Evolutionary conservation across 2,888 invertebrate species (phyloP), one percentile per base, ranked within the genome.

Genomic region (Caenorhabditis sp.): DNA sequence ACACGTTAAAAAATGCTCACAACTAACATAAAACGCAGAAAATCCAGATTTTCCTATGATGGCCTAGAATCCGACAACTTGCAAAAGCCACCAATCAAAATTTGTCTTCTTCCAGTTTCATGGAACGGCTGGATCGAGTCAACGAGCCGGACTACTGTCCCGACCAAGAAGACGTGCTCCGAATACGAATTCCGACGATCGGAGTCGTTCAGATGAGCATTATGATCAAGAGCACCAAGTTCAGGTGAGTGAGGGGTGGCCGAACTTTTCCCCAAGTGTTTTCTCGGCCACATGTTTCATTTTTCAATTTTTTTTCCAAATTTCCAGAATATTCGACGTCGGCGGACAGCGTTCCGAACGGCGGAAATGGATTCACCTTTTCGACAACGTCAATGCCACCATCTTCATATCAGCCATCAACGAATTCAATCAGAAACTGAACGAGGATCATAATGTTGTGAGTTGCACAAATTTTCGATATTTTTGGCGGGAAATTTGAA

Each of bases 331-430:
- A 22, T 84, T 78, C 67, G 87, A 87, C 60, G 87, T 87, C 13
- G 87, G 87, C 9, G 87, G 87, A 0, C 87, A 87, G 62, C 76
- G 87, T 18, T 85, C 85, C 0, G 87, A 87, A 37, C 74, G 87
- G 13, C 70, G 85, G 9, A 87, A 87, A 67, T 87, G 87, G 87
- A 87, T 87, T 22, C 87, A 87, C 67, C 32, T 83, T 1, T 87
- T 87, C 35, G 87, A 87, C 37, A 83, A 87, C 56, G 87, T 87
- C n/a, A 80, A 86, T 53, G 85, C 85, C 0, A 77, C 84, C 8
- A 86, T 87, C 9, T 87, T 80, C 61, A 86, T 87, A 18, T 72
- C 77, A 13, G 87, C 87, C 8, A 82, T 87, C 55, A 86, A 70
- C 44, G 87, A 87, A 61, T 87, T 67, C 62, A 84, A 87, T 65